Percentiles rank a stretch among this genome's conserved stretches.
Evolutionary conservation across 2,797 vertebrate species (phyloP).

Genomic region (Pangasius sanitwongsei): DNA sequence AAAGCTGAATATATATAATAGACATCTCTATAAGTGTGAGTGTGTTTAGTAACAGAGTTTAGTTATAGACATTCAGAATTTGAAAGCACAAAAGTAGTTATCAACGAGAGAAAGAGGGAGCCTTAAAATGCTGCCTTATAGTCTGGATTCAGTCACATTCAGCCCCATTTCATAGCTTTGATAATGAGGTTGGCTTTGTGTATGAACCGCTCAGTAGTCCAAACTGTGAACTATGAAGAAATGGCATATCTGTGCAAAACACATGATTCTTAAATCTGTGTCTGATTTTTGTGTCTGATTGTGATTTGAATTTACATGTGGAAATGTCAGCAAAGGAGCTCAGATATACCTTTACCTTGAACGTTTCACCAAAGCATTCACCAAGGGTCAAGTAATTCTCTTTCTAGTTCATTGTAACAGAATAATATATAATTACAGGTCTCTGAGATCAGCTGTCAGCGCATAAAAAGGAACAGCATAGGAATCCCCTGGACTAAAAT

Average conservation of each 20-base stretch:
- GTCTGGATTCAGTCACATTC: not conserved
- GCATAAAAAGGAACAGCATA: not conserved
- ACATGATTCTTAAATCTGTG: not conserved
- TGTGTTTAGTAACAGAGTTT: not conserved
- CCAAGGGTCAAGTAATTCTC: not conserved
- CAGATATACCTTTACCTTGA: not conserved
- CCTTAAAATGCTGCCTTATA: not conserved
- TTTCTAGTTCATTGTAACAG: not conserved
- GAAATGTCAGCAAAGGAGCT: slow-evolving; percentile 17
- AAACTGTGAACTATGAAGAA: not conserved
- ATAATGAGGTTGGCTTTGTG: not conserved
- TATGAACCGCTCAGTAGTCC: not conserved
- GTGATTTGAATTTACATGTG: not conserved
- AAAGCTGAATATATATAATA: not conserved
- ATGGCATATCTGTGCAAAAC: not conserved
- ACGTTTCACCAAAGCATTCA: not conserved
- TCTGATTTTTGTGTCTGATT: not conserved
- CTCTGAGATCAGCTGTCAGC: not conserved
- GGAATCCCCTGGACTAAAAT: not conserved
- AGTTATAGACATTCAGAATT: not conserved
- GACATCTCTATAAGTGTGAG: not conserved
- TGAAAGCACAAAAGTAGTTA: not conserved
- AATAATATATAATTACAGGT: slow-evolving; percentile 9
- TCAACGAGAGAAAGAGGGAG: not conserved
- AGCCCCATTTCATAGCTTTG: not conserved